Percentiles rank a stretch among this genome's conserved stretches.
These are phyloP conservation scores for Cheilosia scutellata DNA, from an alignment of 2,888 invertebrate species.

Conservation along the genomic window DNA sequence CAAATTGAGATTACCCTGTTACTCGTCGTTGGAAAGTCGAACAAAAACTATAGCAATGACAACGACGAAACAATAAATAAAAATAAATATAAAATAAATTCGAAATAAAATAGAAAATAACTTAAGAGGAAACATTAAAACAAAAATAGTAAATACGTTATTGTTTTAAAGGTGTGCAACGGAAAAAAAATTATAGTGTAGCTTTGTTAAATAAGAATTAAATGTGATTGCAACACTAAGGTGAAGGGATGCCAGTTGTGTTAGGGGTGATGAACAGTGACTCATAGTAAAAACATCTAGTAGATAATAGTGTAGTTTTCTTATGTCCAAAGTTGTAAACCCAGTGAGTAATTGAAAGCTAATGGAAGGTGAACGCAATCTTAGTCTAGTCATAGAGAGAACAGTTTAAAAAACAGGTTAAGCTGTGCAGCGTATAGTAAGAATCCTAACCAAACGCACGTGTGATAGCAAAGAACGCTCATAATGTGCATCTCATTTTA, in stretches of 20 bases:
- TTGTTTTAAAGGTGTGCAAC: slow-evolving; percentile 15
- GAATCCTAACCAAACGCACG: too few species aligned
- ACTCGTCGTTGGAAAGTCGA: slow-evolving; percentile 80
- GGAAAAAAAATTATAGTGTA: slow-evolving; percentile 6
- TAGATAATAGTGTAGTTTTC: too few species aligned
- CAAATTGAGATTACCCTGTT: slow-evolving; percentile 98
- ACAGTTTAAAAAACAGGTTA: too few species aligned
- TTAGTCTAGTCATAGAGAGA: too few species aligned
- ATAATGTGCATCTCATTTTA: too few species aligned
- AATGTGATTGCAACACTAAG: slow-evolving; percentile 18
- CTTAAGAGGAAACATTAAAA: slow-evolving; percentile 28
- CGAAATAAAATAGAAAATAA: slow-evolving; percentile 31
- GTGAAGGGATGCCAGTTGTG: slow-evolving; percentile 12
- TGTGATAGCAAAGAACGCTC: too few species aligned
- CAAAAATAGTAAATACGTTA: slow-evolving; percentile 31
- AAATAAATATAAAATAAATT: slow-evolving; percentile 81
- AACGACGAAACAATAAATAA: slow-evolving; percentile 40
- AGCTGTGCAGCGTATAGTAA: too few species aligned
- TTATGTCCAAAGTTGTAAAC: too few species aligned
- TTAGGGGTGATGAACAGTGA: not conserved
- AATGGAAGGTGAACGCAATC: too few species aligned
- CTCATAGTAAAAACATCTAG: too few species aligned
- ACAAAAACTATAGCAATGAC: slow-evolving; percentile 40
- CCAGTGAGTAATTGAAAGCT: too few species aligned
- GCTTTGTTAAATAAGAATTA: slow-evolving; percentile 5